A percentile compares a stretch with the other conserved stretches of the same genome.
Evolutionary conservation across 1,140 invertebrate genomes (phyloP).

Genomic region (Trichonephila clavata): DNA sequence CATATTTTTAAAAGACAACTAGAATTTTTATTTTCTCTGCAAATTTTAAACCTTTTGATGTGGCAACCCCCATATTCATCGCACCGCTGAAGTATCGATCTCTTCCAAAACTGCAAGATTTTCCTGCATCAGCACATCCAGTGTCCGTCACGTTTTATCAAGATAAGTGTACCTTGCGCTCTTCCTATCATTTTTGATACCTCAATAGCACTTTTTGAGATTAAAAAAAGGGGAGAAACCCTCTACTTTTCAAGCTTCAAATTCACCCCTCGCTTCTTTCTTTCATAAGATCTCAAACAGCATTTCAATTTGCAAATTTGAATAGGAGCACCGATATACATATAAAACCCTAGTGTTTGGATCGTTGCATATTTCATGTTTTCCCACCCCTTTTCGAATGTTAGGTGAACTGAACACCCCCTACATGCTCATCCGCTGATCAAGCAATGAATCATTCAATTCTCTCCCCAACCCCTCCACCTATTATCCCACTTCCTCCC

Average conservation of each 20-base stretch:
- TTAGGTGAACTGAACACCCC: neutral
- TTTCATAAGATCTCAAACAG: conserved; percentile 2
- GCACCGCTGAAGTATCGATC: neutral
- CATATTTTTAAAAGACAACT: too few relatives aligned
- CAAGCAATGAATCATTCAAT: conserved; percentile 71
- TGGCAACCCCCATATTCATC: neutral
- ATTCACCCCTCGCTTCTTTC: neutral
- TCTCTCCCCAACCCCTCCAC: neutral
- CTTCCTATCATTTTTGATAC: neutral
- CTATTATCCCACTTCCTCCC: neutral
- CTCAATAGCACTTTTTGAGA: neutral
- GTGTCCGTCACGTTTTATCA: neutral
- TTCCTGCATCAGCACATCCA: neutral
- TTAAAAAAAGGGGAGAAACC: neutral
- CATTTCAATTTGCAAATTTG: neutral
- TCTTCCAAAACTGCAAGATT: conserved; percentile 26
- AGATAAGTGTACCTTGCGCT: neutral
- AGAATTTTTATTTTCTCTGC: too few relatives aligned
- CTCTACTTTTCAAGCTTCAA: neutral
- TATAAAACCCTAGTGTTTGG: conserved; percentile 57
- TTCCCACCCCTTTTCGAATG: conserved; percentile 57
- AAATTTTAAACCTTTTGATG: neutral
- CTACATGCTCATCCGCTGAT: neutral
- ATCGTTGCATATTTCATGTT: conserved; percentile 73
- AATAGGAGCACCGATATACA: neutral